phyloP scores from a whole-genome alignment of 2,113 vertebrate species.

The Oreotrochilus melanogaster region DNA sequence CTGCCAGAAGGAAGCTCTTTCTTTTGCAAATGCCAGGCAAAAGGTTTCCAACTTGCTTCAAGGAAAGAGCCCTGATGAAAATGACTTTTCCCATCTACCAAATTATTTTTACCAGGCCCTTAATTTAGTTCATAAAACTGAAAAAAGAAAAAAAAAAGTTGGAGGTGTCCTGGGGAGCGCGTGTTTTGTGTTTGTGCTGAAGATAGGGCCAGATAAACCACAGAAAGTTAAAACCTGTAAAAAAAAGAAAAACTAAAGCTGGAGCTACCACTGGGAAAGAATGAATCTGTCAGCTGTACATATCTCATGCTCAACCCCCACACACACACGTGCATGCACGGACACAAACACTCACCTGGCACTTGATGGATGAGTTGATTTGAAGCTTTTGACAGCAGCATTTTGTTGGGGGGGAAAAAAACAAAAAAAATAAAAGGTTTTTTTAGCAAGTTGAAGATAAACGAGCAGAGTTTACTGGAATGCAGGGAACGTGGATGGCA shows the following conservation, averaged over 20 bases:
- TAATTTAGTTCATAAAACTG: neutral
- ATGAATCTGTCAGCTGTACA: neutral
- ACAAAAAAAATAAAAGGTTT: neutral
- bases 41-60: neutral
- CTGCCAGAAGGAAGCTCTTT: neutral
- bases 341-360: neutral
- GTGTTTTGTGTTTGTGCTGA: neutral
- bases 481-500: slow-evolving; percentile 35
- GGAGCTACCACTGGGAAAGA: neutral
- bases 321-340: accelerated
- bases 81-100: neutral
- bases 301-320: neutral
- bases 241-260: neutral
- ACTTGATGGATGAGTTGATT: slow-evolving; percentile 65
- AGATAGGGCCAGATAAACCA: neutral
- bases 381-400: slow-evolving; percentile 55
- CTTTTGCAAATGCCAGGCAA: neutral
- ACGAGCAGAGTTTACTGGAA: slow-evolving; percentile 47
- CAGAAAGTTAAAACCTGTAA: neutral
- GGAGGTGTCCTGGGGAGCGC: accelerated
- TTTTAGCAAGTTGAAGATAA: slow-evolving; percentile 64
- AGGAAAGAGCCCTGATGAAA: neutral
- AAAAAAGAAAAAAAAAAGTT: neutral
- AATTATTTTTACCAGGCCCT: neutral
- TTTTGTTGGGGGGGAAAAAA: slow-evolving; percentile 33